Evolutionary conservation across 2,113 vertebrate species (phyloP).

Genomic region (Hucho hucho): DNA sequence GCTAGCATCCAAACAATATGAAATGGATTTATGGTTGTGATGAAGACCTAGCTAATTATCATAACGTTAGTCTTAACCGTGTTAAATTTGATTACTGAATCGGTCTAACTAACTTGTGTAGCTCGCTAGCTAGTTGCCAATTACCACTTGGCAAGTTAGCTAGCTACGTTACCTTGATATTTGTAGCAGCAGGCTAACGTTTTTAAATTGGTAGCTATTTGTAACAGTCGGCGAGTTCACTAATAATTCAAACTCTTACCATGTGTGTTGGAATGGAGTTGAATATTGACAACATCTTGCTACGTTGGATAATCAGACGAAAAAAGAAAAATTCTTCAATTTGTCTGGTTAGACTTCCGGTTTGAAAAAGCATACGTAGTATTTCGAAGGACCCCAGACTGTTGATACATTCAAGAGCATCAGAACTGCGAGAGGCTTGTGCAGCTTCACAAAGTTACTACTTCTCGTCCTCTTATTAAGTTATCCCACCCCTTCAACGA

Average conservation of each 20-base stretch:
- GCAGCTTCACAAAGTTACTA: not conserved
- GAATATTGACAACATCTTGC: constrained; percentile 70
- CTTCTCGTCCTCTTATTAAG: too few species aligned
- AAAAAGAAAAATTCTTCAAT: not conserved
- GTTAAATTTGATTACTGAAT: too few species aligned
- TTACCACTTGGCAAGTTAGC: too few species aligned
- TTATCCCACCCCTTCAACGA: too few species aligned
- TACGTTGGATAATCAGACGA: not conserved
- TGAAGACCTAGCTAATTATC: too few species aligned
- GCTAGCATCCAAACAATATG: too few species aligned
- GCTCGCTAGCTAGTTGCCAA: too few species aligned
- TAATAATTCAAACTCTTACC: constrained; percentile 55
- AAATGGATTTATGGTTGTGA: too few species aligned
- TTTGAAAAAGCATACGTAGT: constrained; percentile 57
- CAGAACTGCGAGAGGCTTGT: not conserved
- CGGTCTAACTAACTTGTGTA: too few species aligned
- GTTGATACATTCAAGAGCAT: not conserved
- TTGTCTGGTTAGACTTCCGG: constrained; percentile 50
- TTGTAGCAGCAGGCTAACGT: too few species aligned
- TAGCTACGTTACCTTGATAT: too few species aligned
- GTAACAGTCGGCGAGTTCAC: not conserved
- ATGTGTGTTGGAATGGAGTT: constrained; percentile 77
- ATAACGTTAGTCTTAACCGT: too few species aligned
- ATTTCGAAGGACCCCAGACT: constrained; percentile 37
- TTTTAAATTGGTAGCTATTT: not conserved